Evolutionary conservation across 2,797 vertebrate species (phyloP), one percentile per base, ranked within the genome.

Genomic region (Helostoma temminkii): DNA sequence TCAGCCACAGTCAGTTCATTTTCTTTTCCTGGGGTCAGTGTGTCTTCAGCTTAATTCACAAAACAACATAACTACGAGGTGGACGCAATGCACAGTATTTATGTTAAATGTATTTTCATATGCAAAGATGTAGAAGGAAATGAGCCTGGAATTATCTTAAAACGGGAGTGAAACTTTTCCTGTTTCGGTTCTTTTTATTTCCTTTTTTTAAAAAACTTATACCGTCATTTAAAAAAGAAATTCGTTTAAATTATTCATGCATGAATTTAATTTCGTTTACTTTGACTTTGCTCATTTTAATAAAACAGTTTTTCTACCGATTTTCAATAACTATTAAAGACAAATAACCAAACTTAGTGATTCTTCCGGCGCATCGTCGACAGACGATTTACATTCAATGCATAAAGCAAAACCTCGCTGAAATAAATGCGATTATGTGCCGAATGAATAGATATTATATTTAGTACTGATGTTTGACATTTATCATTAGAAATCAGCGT

Each of bases 311-410:
- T 66, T 45, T 4, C 15, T 3, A 10, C 0, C 0, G 1, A 19
- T 53, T 74, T 15, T 0, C 0, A 41, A 6, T 18, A 9, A 34
- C n/a, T 72, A 41, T 68, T 2, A 21, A 1, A 30, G 15, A 9
- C 2, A 69, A 66, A 57, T 18, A 15, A 5, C 32, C 3, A 6
- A 62, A 43, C 0, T 22, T 39, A 11, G 11, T 30, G 0, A 3
- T 22, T 54, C 0, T 12, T 30, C 41, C 36, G 1, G 3, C 18
- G n/a, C 47, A 6, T 5, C 32, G 7, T 0, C 5, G 0, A 32
- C 28, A 78, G 49, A 67, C 46, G 52, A 84, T 84, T 81, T 82
- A 60, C 81, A 83, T 85, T 0, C 43, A 21, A 32, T 76, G 74
- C 65, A 85, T 84, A 76, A 55, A 77, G 67, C 10, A 8, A 37